A percentile compares a stretch with the other conserved stretches of the same genome.
These are phyloP conservation scores for Andrena haemorrhoa DNA, from an alignment of 2,888 invertebrate species.

Conservation along the genomic window DNA sequence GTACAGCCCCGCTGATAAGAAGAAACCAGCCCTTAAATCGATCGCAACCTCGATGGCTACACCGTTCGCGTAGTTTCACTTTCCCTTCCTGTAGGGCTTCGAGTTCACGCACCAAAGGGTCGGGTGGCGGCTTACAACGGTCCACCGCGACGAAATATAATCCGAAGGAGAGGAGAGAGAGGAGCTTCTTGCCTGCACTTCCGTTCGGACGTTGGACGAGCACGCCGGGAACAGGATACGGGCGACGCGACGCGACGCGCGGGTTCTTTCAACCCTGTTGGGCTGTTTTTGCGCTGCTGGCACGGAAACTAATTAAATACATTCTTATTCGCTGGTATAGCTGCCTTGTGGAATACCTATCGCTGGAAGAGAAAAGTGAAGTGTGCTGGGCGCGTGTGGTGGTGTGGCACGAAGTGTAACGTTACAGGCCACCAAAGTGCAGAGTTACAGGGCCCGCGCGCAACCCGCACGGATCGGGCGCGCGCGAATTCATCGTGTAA, in stretches of 20 bases:
- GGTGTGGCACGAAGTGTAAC: slow-evolving; percentile 35
- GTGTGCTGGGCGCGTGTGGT: background rate
- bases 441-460: slow-evolving; percentile 49
- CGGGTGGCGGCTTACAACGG: slow-evolving; percentile 25
- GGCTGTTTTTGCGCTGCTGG: background rate
- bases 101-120: slow-evolving; percentile 34
- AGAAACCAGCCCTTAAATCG: slow-evolving; percentile 55
- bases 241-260: background rate
- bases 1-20: slow-evolving; percentile 16
- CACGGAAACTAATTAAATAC: background rate
- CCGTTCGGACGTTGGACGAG: slow-evolving; percentile 48
- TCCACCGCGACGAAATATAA: slow-evolving; percentile 61
- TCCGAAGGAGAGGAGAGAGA: slow-evolving; percentile 44
- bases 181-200: slow-evolving; percentile 62
- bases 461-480: slow-evolving; percentile 41
- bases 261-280: background rate
- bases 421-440: slow-evolving; percentile 44
- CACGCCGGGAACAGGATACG: slow-evolving; percentile 36
- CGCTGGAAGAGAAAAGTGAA: slow-evolving; percentile 2
- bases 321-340: background rate
- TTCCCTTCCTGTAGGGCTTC: slow-evolving; percentile 57
- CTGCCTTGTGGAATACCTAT: too few relatives aligned
- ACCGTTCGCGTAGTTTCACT: slow-evolving; percentile 51
- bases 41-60: slow-evolving; percentile 48
- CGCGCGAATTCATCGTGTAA: slow-evolving; percentile 39